Percentiles rank a stretch among this genome's conserved stretches.
Conservation (phyloP, 2,113 vertebrate species). For the Oriolus oriolus region DNA sequence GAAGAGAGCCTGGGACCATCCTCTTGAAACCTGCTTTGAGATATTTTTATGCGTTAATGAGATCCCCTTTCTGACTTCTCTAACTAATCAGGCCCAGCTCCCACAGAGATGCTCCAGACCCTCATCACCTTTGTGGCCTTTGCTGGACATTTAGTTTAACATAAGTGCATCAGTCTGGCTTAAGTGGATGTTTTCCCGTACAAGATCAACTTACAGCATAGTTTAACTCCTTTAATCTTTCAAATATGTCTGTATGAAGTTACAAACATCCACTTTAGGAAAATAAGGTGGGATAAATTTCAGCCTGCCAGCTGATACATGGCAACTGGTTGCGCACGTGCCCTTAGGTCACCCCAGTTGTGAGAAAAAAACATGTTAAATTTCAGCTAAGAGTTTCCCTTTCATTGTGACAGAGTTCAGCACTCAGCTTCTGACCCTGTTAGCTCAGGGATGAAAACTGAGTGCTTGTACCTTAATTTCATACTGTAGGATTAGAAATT, state of each 20-base stretch:
- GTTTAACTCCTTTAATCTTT: neutral
- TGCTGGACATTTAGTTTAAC: neutral
- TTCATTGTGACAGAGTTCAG: neutral
- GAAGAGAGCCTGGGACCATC: neutral
- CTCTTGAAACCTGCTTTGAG: neutral
- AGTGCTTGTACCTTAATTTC: neutral
- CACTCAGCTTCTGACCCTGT: neutral
- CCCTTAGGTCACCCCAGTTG: neutral
- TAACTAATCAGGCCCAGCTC: neutral
- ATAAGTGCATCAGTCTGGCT: fast-evolving
- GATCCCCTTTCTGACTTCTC: neutral
- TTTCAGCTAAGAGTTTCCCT: neutral
- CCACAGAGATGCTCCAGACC: neutral
- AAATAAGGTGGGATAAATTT: neutral
- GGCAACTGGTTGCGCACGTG: fast-evolving
- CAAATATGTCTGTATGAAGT: neutral
- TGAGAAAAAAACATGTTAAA: neutral
- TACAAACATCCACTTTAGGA: neutral
- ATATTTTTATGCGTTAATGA: neutral
- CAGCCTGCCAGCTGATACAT: fast-evolving
- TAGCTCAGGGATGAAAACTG: neutral
- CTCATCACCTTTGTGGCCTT: neutral
- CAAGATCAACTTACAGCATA: neutral
- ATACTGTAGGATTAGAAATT: neutral
- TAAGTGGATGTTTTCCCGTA: neutral